These are phyloP conservation scores for Geotrupes spiniger DNA, from an alignment of 2,888 invertebrate species.

Conservation along the genomic window DNA sequence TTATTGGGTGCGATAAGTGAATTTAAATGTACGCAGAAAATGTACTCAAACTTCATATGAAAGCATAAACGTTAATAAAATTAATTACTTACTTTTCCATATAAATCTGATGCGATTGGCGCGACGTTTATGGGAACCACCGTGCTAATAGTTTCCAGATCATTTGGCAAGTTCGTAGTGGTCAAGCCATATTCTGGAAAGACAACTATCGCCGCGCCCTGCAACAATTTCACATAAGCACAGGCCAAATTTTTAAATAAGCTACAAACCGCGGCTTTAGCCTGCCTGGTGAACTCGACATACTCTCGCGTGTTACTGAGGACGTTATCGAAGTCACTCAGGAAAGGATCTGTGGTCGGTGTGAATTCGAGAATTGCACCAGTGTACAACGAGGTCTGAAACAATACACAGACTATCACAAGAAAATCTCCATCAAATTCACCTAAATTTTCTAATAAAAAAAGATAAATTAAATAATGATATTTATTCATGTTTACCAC, in stretches of 20 bases:
- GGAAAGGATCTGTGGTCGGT: neutral
- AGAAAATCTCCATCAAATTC: neutral
- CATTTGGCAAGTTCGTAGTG: constrained; percentile 26
- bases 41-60: too few species aligned
- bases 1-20: too few species aligned
- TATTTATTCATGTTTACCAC: too few species aligned
- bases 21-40: too few species aligned
- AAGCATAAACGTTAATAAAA: neutral
- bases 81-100: constrained; percentile 11
- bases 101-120: constrained; percentile 21
- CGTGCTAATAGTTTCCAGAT: constrained; percentile 22
- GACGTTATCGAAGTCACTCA: neutral
- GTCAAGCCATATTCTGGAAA: constrained; percentile 64
- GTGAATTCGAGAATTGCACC: constrained; percentile 7
- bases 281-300: neutral
- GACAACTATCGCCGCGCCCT: constrained; percentile 69
- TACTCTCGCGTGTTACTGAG: neutral
- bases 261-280: neutral
- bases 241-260: neutral
- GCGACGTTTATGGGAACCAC: constrained; percentile 17
- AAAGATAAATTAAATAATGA: too few species aligned
- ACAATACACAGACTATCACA: too few species aligned
- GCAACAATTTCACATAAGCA: neutral
- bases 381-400: neutral
- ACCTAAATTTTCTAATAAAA: too few species aligned